Percentiles rank a stretch among this genome's conserved stretches.
These are phyloP conservation scores for Nomada fucata DNA, from an alignment of 2,888 invertebrate species.

Conservation along the genomic window DNA sequence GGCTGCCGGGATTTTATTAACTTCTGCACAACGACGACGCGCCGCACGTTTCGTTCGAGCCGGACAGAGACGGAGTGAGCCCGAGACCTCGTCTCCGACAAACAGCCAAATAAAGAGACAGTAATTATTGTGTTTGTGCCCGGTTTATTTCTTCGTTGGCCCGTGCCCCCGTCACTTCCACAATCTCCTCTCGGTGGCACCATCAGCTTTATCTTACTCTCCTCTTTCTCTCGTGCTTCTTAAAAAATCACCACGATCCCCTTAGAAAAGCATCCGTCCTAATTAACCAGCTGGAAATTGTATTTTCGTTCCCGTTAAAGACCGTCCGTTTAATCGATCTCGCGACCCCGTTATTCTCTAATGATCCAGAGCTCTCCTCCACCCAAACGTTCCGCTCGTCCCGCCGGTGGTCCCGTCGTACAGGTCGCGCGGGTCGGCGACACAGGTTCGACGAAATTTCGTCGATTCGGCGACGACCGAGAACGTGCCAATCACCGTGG, in stretches of 20 bases:
- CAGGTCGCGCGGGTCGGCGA: background rate
- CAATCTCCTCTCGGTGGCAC: constrained; percentile 38
- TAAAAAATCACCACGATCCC: constrained; percentile 53
- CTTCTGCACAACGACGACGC: constrained; percentile 81
- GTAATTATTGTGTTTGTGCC: constrained; percentile 83
- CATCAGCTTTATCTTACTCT: constrained; percentile 11
- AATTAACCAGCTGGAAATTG: constrained; percentile 39
- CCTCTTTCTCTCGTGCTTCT: constrained; percentile 19
- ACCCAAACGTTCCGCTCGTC: background rate
- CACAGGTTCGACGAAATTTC: constrained; percentile 19
- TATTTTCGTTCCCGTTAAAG: background rate
- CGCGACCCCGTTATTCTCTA: background rate
- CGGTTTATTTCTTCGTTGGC: constrained; percentile 79
- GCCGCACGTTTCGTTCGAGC: constrained; percentile 65
- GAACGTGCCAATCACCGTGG: constrained; percentile 34
- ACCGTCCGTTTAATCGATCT: background rate
- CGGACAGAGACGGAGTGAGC: constrained; percentile 53
- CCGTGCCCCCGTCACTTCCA: constrained; percentile 48
- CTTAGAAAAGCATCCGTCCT: constrained; percentile 8
- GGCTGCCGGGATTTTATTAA: constrained; percentile 84
- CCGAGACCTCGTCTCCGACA: constrained; percentile 74
- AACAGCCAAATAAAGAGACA: constrained; percentile 83
- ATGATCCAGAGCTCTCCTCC: no score
- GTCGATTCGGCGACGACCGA: background rate
- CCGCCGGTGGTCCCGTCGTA: background rate